Percentiles rank a stretch among this genome's conserved stretches.
Conservation (phyloP, 1,140 invertebrate species). For the Dendroctonus valens region DNA sequence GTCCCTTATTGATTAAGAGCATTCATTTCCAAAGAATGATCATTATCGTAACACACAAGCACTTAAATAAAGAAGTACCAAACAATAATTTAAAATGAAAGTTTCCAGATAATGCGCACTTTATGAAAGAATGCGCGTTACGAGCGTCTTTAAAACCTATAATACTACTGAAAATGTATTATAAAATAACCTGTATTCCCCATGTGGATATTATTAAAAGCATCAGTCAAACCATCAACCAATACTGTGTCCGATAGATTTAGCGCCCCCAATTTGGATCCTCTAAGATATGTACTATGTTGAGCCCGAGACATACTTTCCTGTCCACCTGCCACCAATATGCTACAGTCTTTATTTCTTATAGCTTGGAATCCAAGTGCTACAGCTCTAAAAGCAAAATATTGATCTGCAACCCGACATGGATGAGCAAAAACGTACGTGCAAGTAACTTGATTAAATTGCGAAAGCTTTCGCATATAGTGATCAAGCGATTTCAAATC, state of each 20-base stretch:
- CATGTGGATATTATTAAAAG: conserved; percentile 78
- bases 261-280: conserved; percentile 69
- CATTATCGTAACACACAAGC: too few species aligned
- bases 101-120: too few species aligned
- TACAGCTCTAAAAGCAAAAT: conserved; percentile 61
- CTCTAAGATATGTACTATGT: conserved; percentile 69
- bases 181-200: conserved; percentile 69
- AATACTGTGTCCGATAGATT: conserved; percentile 70
- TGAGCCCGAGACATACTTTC: conserved; percentile 83
- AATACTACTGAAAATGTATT: conserved; percentile 15
- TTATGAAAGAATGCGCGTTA: too few species aligned
- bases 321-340: conserved; percentile 81
- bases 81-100: too few species aligned
- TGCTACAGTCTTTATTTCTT: conserved; percentile 63
- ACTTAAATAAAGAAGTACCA: too few species aligned
- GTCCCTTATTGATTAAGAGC: too few species aligned
- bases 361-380: conserved; percentile 70
- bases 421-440: not conserved
- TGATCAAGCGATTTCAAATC: not conserved
- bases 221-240: conserved; percentile 78
- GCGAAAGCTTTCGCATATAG: not conserved
- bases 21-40: too few species aligned
- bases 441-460: not conserved
- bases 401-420: not conserved
- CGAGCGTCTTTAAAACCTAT: too few species aligned